Evolutionary conservation across 2,888 invertebrate genomes (phyloP), one percentile per base, ranked within the genome.

Genomic region (Cantharis rustica): DNA sequence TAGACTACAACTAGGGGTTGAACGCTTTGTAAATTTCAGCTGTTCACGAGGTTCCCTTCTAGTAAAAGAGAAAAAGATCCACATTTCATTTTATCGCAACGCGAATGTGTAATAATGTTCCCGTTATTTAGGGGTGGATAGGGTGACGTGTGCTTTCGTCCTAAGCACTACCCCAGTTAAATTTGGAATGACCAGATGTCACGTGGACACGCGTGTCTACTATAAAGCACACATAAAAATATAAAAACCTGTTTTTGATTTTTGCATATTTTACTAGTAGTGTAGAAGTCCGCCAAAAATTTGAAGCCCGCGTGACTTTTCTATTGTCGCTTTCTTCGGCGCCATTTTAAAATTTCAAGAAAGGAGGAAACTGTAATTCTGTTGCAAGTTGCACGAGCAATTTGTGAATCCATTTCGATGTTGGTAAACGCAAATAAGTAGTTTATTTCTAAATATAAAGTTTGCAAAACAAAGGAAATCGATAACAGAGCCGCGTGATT

Each of bases 21-120:
- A 79, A 78, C 64, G 75, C 80, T 75, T 82, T 80, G 81, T 81
- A 75, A 81, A 77, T 72, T 79, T 82, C 83, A 83, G 83, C 83
- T 83, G 83, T 82, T 82, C 76, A 69, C 71, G 31, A 63, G 15
- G 20, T 71, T 76, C 75, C 74, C 61, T 71, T 73, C 61, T 66
- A 16, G 71, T 69, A 69, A 23, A 68, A 63, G 27, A 68, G 73
- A 76, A 68, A 77, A 71, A 75, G 75, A 75, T 75, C 74, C 74
- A 73, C 75, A 72, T 75, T 61, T 61, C 26, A 72, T 74, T 79
- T 76, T 69, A 73, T 77, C 75, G 66, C 61, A 79, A 77, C 74
- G 71, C 72, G 75, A 76, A 76, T 76, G 69, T 75, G 71, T 79
- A 78, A 79, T 79, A 79, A 79, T 79, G 75, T 78, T 77, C 75